A percentile compares a stretch with the other conserved stretches of the same genome.
Conservation (phyloP, 2,888 invertebrate species). For the Panopea generosa region DNA sequence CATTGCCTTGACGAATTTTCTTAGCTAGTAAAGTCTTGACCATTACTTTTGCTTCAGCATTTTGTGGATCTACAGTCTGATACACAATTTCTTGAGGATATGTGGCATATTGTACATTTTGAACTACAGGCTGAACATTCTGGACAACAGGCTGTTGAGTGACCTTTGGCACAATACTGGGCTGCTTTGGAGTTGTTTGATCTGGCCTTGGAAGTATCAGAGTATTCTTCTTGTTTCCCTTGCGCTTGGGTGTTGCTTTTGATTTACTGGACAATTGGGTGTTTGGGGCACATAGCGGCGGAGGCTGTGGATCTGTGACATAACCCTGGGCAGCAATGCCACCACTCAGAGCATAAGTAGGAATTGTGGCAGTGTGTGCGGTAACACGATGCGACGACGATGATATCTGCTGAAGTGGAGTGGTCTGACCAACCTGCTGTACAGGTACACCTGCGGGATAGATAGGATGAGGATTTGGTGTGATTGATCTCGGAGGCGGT, state of each 20-base stretch:
- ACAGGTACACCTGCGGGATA: conserved; percentile 45
- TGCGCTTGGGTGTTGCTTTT: conserved; percentile 38
- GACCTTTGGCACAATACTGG: conserved; percentile 77
- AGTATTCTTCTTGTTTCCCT: conserved; percentile 47
- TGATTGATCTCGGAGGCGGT: conserved; percentile 68
- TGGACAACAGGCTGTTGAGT: conserved; percentile 80
- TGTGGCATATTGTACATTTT: conserved; percentile 53
- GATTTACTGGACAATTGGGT: conserved; percentile 20
- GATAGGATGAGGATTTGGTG: conserved; percentile 46
- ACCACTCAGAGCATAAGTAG: conserved; percentile 34
- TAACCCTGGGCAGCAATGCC: conserved; percentile 46
- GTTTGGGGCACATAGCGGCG: conserved; percentile 14
- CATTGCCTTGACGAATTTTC: conserved; percentile 87
- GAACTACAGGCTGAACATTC: conserved; percentile 86
- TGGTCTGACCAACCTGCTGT: conserved; percentile 33
- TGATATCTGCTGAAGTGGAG: conserved; percentile 13
- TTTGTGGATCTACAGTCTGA: conserved; percentile 55
- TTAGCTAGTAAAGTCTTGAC: conserved; percentile 97
- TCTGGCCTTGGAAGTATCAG: conserved; percentile 55
- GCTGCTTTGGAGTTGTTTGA: conserved; percentile 24
- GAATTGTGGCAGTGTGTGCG: conserved; percentile 30
- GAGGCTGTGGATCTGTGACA: conserved; percentile 19
- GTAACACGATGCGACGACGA: neutral
- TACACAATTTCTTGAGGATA: conserved; percentile 56
- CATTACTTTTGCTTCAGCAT: conserved; percentile 90